Evolutionary conservation across 2,888 invertebrate species (phyloP), one percentile per base, ranked within the genome.

Genomic region (Orthosia incerta): DNA sequence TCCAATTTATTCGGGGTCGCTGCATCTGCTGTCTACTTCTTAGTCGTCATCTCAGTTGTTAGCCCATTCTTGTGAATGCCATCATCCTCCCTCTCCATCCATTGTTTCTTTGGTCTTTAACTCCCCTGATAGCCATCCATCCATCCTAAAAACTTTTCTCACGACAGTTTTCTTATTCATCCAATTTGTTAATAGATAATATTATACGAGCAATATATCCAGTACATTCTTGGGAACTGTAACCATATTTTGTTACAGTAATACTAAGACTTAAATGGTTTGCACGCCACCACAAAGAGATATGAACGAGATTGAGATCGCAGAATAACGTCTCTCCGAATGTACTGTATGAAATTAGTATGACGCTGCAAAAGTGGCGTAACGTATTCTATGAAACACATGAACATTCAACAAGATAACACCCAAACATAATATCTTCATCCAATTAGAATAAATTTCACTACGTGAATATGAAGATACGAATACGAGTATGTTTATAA

Each of bases 401-500:
- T 16, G 26, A 26, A 61, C 55, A 60, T 61, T 56, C 12, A 65
- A 62, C 18, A 59, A 55, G 55, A 62, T 70, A 63, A 20, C 18
- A 56, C 20, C 31, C 23, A 20, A 64, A 66, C 26, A 23, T 65
- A 68, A 56, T 64, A 61, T 45, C 26, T 79, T 78, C 9, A 61
- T 67, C 16, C 31, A 63, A 57, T 31, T 50, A 50, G 48, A 75
- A 71, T 64, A 60, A 70, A 56, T 57, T 57, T 56, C 48, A 70
- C 56, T 53, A 26, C 31, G 55, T 46, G 66, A 70, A 78, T 74
- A 62, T 78, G 48, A 11, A 62, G n/a, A 71, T 60, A 9, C 15
- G n/a, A 51, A 31, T 7, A 9, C 15, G n/a, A 51, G 23, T 7
- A 46, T 20, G n/a, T 73, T 45, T n/a, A 20, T n/a, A 20, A 7